Percentiles rank a stretch among this genome's conserved stretches.
phyloP scores from a whole-genome alignment of 2,797 vertebrate species.

The Eulemur mongoz region DNA sequence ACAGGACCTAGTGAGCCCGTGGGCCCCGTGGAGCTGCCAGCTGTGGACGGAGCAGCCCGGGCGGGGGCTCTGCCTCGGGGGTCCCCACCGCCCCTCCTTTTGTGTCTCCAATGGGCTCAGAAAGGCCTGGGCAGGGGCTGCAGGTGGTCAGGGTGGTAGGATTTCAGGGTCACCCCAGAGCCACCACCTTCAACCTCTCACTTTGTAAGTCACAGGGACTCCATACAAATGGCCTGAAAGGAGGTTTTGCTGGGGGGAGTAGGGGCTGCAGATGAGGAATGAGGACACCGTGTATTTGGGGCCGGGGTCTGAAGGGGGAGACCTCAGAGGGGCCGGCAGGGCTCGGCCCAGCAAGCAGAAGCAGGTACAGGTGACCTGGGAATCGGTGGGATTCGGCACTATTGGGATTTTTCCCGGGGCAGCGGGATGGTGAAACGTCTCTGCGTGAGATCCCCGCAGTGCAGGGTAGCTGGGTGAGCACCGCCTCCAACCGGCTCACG shows the following conservation, averaged over 20 bases:
- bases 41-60: neutral
- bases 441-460: fast-evolving
- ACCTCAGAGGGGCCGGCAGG: neutral
- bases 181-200: neutral
- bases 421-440: fast-evolving
- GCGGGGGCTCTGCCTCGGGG: fast-evolving
- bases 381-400: neutral
- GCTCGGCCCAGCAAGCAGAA: neutral
- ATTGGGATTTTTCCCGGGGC: neutral
- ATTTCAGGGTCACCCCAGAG: neutral
- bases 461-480: fast-evolving
- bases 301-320: fast-evolving
- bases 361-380: fast-evolving
- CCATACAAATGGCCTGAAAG: neutral
- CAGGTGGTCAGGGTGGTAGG: fast-evolving
- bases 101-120: neutral
- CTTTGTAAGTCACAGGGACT: fast-evolving
- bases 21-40: neutral
- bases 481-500: fast-evolving
- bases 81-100: fast-evolving
- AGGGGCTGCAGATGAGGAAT: neutral
- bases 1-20: neutral
- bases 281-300: neutral
- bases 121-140: fast-evolving
- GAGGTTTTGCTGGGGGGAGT: neutral